Conservation (phyloP, 2,113 vertebrate species). For the Callipepla squamata region DNA sequence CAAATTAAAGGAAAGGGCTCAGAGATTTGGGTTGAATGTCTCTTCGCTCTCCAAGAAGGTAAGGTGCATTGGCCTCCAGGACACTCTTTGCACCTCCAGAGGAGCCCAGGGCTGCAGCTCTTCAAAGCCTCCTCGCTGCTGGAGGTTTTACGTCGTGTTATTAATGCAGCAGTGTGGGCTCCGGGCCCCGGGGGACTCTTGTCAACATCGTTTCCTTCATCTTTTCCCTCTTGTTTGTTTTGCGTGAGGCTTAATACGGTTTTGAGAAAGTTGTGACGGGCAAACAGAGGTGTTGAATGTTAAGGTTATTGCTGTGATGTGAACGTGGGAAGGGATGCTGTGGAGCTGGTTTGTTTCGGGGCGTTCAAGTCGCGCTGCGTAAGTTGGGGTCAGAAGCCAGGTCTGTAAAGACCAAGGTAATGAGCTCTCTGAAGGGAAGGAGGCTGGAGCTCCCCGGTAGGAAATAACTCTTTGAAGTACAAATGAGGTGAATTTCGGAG, state of each 20-base stretch:
- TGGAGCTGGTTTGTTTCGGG: not conserved
- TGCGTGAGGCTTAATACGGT: rapidly evolving
- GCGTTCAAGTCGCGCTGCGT: not conserved
- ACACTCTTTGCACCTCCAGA: not conserved
- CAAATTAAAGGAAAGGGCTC: conserved; percentile 91
- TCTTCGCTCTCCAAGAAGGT: conserved; percentile 93
- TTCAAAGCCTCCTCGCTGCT: not conserved
- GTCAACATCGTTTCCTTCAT: not conserved
- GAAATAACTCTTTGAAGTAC: not conserved
- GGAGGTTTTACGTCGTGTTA: not conserved
- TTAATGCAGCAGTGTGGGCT: not conserved
- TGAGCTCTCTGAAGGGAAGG: not conserved
- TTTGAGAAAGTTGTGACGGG: not conserved
- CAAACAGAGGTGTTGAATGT: not conserved
- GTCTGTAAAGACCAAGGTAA: not conserved
- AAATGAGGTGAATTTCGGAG: not conserved
- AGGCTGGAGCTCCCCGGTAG: not conserved
- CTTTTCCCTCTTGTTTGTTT: not conserved
- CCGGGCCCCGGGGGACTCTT: not conserved
- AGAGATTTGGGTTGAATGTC: conserved; percentile 91
- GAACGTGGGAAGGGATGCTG: not conserved
- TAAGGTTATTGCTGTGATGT: rapidly evolving
- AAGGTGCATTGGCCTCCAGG: conserved; percentile 27
- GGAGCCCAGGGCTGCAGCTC: not conserved
- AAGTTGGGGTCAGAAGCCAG: not conserved